Evolutionary conservation across 2,113 vertebrate genomes (phyloP).

Genomic region (Sceloporus undulatus): DNA sequence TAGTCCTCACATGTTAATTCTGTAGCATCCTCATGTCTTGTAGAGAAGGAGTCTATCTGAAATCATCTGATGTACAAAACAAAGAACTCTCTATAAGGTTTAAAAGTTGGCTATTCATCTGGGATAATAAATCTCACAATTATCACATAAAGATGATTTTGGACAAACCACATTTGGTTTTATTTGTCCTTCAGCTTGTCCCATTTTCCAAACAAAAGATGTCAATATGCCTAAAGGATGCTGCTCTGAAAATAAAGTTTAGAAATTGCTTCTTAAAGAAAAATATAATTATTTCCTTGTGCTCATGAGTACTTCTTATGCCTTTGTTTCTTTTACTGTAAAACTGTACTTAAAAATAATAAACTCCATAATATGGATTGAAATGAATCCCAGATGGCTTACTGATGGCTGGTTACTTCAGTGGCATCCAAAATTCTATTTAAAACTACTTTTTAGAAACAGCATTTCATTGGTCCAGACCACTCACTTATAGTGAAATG

Average conservation of each 20-base stretch:
- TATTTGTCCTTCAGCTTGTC: background rate
- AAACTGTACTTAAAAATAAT: constrained; percentile 73
- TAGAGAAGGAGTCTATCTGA: background rate
- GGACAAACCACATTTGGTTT: background rate
- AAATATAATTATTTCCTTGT: constrained; percentile 74
- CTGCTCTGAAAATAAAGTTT: constrained; percentile 64
- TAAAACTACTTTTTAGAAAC: constrained; percentile 66
- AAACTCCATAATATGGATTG: constrained; percentile 60
- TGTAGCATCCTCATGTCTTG: background rate
- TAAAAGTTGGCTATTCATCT: background rate
- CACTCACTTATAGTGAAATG: background rate
- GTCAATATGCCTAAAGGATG: constrained; percentile 59
- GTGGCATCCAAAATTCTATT: constrained; percentile 67
- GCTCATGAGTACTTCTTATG: constrained; percentile 71
- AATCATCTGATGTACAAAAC: background rate
- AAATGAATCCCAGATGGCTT: constrained; percentile 76
- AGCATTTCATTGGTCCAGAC: constrained; percentile 60
- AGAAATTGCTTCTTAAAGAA: constrained; percentile 41
- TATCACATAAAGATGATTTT: background rate
- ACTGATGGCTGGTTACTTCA: constrained; percentile 65
- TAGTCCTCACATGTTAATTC: background rate
- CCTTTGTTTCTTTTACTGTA: constrained; percentile 61
- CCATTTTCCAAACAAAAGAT: constrained; percentile 52
- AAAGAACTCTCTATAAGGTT: background rate
- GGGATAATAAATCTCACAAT: no score